Percentiles rank a stretch among this genome's conserved stretches.
Evolutionary conservation across 2,113 vertebrate species (phyloP).

Genomic region (Lanius collurio): DNA sequence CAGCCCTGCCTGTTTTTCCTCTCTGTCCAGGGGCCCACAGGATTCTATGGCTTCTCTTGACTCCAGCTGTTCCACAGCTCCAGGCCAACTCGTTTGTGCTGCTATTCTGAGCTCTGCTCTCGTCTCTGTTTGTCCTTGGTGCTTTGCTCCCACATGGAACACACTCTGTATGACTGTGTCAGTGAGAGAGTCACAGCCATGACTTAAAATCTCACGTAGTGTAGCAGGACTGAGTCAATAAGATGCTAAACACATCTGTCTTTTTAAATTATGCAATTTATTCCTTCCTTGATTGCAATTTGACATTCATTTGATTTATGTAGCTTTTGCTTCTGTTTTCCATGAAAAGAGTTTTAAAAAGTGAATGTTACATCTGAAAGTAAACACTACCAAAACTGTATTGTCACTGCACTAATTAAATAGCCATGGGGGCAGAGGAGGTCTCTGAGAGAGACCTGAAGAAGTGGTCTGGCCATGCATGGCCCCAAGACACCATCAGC

Average conservation of each 20-base stretch:
- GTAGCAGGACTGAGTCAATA: neutral
- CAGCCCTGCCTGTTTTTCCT: neutral
- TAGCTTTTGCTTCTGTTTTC: conserved; percentile 7
- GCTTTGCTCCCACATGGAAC: neutral
- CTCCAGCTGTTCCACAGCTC: neutral
- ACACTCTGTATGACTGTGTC: too few species aligned
- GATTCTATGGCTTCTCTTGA: neutral
- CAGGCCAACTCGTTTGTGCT: neutral
- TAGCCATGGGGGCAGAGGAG: neutral
- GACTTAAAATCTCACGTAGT: neutral
- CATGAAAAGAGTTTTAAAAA: neutral
- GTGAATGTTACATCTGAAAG: neutral
- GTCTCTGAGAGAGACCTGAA: neutral
- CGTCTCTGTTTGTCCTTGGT: neutral
- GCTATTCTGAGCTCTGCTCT: neutral
- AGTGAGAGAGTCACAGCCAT: neutral
- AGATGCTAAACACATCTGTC: neutral
- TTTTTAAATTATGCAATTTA: neutral
- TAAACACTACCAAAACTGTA: neutral
- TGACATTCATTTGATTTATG: neutral
- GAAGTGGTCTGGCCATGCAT: neutral
- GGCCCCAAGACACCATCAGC: neutral
- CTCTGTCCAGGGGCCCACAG: neutral
- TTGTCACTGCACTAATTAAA: neutral
- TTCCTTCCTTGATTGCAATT: neutral